Conservation (phyloP, 2,797 vertebrate genomes). For the Morus bassanus region DNA sequence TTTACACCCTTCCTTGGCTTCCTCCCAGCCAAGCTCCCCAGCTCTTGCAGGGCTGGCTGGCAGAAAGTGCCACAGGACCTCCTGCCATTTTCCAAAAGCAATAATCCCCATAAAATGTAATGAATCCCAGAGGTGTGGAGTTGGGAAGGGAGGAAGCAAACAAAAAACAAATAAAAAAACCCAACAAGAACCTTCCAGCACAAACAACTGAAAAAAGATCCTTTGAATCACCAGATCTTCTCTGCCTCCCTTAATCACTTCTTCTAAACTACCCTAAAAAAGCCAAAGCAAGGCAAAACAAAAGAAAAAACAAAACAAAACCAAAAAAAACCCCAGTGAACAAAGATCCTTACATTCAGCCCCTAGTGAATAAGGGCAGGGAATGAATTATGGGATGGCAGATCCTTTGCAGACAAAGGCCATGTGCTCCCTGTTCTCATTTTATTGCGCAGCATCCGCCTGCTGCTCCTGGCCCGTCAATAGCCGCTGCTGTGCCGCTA, state of each 20-base stretch:
- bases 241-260: neutral
- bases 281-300: neutral
- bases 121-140: neutral
- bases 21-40: neutral
- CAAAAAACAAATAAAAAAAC: neutral
- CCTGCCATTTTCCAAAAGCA: neutral
- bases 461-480: neutral
- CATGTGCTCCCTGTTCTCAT: neutral
- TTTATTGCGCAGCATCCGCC: neutral
- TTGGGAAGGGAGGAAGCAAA: neutral
- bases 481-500: rapidly evolving
- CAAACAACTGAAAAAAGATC: neutral
- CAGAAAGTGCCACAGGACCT: neutral
- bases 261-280: neutral
- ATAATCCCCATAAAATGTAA: neutral
- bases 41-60: neutral
- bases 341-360: neutral
- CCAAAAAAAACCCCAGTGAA: neutral
- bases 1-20: neutral
- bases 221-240: neutral
- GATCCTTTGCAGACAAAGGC: neutral
- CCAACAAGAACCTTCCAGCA: neutral
- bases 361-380: neutral
- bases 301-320: neutral
- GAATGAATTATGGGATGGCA: neutral